Evolutionary conservation across 2,888 invertebrate species (phyloP), one percentile per base, ranked within the genome.

Genomic region (Synergus japonicus): DNA sequence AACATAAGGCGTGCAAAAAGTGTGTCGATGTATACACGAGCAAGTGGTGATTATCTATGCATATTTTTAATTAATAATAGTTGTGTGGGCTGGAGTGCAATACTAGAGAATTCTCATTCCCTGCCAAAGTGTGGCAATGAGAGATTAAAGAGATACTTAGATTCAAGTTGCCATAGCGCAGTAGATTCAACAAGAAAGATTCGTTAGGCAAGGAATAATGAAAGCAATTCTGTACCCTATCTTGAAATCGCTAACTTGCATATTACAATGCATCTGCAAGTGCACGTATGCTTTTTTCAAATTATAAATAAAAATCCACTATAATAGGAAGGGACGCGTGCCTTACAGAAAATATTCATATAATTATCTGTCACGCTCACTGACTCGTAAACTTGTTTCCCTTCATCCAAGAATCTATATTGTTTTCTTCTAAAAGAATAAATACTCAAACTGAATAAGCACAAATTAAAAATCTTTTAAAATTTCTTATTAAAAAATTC

Each of bases 71-170:
- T 81, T 87, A 86, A 86, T 85, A 85, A 88, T 88, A 87, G 87
- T 87, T 83, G 86, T 84, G 84, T 86, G 86, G 85, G 85, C 83
- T 85, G 85, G 87, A 89, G 86, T 85, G 85, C 89, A 89, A 90
- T 89, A 89, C 88, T 89, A 90, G 88, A 85, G 82, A 87, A 87
- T 83, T 86, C 85, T 83, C 87, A 85, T 82, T 82, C 82, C 78
- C 84, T 87, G 84, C 86, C 78, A 81, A 84, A 87, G 86, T 85
- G 81, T 84, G 82, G 80, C 81, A 84, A 82, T 83, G 82, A 81
- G 78, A 81, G 81, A 81, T 84, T 73, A 49, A 64, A 67, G 65
- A 78, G 83, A 83, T 83, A 81, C 76, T 76, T 78, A 58, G 41
- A 66, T 43, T 41, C 37, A 66, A 66, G 66, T 49, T 22, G 63